Evolutionary conservation across 2,113 vertebrate genomes (phyloP), one percentile per base, ranked within the genome.

Genomic region (Odobenus rosmarus): DNA sequence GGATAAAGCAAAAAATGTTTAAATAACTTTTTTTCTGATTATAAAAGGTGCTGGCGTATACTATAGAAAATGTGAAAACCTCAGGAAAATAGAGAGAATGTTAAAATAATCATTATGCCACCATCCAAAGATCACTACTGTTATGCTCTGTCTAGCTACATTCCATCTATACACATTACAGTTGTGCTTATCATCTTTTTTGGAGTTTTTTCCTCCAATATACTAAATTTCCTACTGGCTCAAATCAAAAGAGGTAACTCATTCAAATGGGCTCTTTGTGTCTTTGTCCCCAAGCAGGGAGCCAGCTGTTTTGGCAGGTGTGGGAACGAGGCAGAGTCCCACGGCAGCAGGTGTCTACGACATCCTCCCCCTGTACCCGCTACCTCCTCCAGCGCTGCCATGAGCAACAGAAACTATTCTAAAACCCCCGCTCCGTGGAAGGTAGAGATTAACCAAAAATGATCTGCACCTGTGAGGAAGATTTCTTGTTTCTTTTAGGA

Each of bases 261-360:
- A 59, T 91, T 83, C 93, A 96, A 97, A 87, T 81, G 69, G 53
- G 33, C 0, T 95, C 55, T 97, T 84, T 95, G 86, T 81, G 87
- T 28, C 87, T 97, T 36, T 3, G 0, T 91, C 92, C 55, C 81
- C 76, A 84, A 59, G 62, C 59, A 49, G 77, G 39, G 86, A 86
- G 71, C 80, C 91, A 98, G 93, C 85, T 98, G 88, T 92, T 97
- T 91, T 16, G 83, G 81, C 95, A 96, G 67, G 77, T 49, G 69
- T 90, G 64, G 93, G 91, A 36, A 55, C 84, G 94, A 53, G 53
- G 55, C 61, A 62, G 15, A n/a, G 4, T 23, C 69, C 51, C 3
- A 76, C 59, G 79, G 92, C 93, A 93, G 95, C 72, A 97, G 64
- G 49, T 94, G 61, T 89, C 71, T 79, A 3, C 11, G 76, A 86